Base-by-base conservation (phyloP, 2,797 vertebrate genomes). In the Cheirogaleus major region DNA sequence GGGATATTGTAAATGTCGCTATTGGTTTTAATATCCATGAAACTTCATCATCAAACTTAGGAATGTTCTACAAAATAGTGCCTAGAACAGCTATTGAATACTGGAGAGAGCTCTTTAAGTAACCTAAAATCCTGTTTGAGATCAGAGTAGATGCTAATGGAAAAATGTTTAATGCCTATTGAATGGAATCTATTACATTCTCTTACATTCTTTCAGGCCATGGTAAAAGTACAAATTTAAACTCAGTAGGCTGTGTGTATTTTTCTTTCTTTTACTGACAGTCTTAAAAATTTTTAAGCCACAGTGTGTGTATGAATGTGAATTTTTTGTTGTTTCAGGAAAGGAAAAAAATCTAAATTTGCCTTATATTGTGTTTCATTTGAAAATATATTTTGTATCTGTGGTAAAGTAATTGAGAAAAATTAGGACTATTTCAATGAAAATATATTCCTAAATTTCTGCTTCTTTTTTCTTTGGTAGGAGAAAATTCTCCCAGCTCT, bases 1-100 rank as follows among this genome's bases (percentile, higher is more conserved):
- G 79, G 94, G 95, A 73, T 72, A 69, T 92, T 41, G 59, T 97
- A 97, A 98, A 97, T 98, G 96, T 97, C 94, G 97, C 72, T 88
- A 35, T 94, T 96, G 91, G 89, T 95, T 96, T 97, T 95, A 52
- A 70, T 93, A 73, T 79, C 94, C 78, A 82, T 93, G 80, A 92
- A 67, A 88, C 69, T 57, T 93, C 81, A 57, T 86, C 94, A 73
- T 92, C 80, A 81, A 50, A 78, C 61, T 81, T 92, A 63, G 73
- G 87, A 80, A 96, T 93, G 73, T 92, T 95, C 72, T 95, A 70
- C 67, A 90, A 88, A 96, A 65, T 45, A 12, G 57, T 55, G 45
- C 55, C 75, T 59, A 67, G 48, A 79, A 80, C 52, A 82, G 59
- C 48, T 50, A 70, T 15, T 83, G 90, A 75, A 45, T 79, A 61